Percentiles rank a stretch among this genome's conserved stretches.
These are phyloP conservation scores for Onychomys arenicola DNA, from an alignment of 2,797 vertebrate species.

Conservation along the genomic window DNA sequence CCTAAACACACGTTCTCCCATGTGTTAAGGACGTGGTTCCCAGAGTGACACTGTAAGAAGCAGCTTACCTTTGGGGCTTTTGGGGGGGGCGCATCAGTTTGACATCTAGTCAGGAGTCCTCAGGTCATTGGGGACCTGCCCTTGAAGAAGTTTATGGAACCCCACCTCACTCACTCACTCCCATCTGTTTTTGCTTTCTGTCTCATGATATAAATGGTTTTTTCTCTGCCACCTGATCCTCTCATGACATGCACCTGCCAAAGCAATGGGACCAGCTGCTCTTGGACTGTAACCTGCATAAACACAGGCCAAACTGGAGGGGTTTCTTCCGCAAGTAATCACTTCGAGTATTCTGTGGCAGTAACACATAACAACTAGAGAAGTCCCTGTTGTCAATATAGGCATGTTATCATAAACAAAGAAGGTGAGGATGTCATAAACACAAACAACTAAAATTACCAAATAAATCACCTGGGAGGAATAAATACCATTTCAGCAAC, in stretches of 20 bases:
- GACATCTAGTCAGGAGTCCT: background rate
- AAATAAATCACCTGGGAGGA: background rate
- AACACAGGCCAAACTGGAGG: background rate
- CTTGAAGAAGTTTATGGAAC: background rate
- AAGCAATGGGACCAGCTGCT: background rate
- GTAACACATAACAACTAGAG: background rate
- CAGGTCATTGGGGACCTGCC: background rate
- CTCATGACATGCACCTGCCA: background rate
- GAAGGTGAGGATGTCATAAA: background rate
- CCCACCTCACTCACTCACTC: no score
- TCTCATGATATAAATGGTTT: no score
- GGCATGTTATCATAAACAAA: background rate
- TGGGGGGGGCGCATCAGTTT: no score
- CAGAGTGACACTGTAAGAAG: background rate
- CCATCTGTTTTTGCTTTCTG: background rate
- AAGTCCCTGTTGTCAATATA: background rate
- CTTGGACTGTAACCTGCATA: background rate
- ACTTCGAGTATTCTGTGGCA: background rate
- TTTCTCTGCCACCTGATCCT: background rate
- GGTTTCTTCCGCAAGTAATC: background rate
- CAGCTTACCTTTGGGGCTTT: background rate
- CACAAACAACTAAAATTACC: slow-evolving; percentile 7
- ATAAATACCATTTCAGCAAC: slow-evolving; percentile 34
- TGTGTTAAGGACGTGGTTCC: background rate
- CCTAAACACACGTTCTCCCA: background rate